Conservation (phyloP, 2,113 vertebrate genomes). For the Leptobrachium leishanense region DNA sequence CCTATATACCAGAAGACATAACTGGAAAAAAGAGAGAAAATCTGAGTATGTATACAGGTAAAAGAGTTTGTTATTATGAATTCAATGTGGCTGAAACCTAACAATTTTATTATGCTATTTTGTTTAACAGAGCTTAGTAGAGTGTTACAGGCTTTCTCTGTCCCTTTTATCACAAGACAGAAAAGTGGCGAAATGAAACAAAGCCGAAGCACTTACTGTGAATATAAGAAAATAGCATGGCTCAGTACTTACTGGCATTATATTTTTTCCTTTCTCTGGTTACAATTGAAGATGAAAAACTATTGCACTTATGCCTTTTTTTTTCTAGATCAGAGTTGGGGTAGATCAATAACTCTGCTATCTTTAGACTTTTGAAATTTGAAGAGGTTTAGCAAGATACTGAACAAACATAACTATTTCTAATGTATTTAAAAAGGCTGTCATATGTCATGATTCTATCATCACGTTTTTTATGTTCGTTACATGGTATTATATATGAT, state of each 20-base stretch:
- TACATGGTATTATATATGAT: too few relatives aligned
- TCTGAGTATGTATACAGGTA: too few relatives aligned
- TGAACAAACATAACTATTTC: background rate
- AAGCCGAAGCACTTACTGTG: slow-evolving; percentile 11
- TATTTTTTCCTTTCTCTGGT: background rate
- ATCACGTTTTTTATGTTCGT: too few relatives aligned
- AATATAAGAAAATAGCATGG: slow-evolving; percentile 1
- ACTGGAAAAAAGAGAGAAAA: too few relatives aligned
- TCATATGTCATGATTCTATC: too few relatives aligned
- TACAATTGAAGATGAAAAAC: slow-evolving; percentile 20
- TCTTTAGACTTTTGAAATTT: slow-evolving; percentile 10
- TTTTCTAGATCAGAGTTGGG: slow-evolving; percentile 8
- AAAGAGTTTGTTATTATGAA: too few relatives aligned
- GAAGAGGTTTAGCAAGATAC: background rate
- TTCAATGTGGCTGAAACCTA: too few relatives aligned
- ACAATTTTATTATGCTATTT: background rate
- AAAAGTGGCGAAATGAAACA: slow-evolving; percentile 17
- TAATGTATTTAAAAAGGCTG: too few relatives aligned
- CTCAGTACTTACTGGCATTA: slow-evolving; percentile 22
- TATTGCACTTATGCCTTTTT: slow-evolving; percentile 11
- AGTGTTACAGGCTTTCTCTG: slow-evolving; percentile 16
- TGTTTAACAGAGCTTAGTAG: slow-evolving; percentile 16
- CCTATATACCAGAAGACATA: too few relatives aligned
- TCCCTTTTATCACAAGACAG: slow-evolving; percentile 30
- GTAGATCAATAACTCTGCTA: slow-evolving; percentile 27